phyloP scores from a whole-genome alignment of 2,888 invertebrate genomes.

The Chydorus sphaericus region DNA sequence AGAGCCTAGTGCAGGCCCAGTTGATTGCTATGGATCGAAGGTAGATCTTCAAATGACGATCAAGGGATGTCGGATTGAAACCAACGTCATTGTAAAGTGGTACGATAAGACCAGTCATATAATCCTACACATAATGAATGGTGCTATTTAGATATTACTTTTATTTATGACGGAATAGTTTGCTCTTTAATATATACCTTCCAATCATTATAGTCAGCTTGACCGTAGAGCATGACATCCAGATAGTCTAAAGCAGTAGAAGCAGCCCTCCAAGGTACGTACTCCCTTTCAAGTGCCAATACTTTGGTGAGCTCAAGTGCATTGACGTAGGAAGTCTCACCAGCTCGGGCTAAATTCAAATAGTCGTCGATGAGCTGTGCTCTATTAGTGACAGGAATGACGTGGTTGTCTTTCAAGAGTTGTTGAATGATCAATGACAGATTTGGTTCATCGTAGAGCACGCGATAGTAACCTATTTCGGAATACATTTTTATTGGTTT shows the following conservation, averaged over 20 bases:
- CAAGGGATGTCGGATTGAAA: constrained; percentile 44
- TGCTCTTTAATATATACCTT: constrained; percentile 30
- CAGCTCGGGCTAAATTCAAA: constrained; percentile 28
- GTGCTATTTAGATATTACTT: no score
- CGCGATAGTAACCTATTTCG: constrained; percentile 25
- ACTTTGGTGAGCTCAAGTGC: constrained; percentile 33
- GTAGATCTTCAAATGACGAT: constrained; percentile 51
- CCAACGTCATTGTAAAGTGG: constrained; percentile 53
- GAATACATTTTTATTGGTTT: no score
- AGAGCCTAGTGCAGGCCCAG: constrained; percentile 55
- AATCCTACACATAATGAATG: constrained; percentile 43
- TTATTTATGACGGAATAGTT: neutral
- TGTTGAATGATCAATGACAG: constrained; percentile 20
- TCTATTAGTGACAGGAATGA: constrained; percentile 28
- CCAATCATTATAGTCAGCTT: constrained; percentile 45
- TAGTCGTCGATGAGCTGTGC: constrained; percentile 35
- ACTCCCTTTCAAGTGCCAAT: constrained; percentile 41
- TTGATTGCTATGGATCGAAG: constrained; percentile 53
- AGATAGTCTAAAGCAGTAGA: constrained; percentile 43
- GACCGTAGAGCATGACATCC: constrained; percentile 43
- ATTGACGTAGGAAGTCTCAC: constrained; percentile 21
- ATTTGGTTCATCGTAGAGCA: constrained; percentile 21
- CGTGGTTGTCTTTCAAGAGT: constrained; percentile 24
- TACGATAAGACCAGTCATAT: constrained; percentile 46
- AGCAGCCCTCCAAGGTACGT: constrained; percentile 48